Conservation (phyloP, 1,140 invertebrate species). For the Drosophila cardini region DNA sequence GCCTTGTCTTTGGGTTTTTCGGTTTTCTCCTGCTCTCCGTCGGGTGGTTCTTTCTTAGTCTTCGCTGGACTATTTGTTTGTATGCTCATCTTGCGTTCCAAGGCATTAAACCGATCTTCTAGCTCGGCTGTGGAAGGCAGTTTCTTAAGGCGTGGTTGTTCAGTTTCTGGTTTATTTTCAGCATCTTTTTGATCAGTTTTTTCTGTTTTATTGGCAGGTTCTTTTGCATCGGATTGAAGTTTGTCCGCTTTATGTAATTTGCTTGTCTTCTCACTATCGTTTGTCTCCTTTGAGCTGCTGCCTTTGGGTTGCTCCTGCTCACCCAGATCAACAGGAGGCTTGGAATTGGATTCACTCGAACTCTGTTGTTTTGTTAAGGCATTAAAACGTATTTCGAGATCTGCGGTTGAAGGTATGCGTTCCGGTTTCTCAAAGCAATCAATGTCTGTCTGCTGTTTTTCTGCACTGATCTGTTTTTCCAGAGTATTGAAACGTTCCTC, state of each 20-base stretch:
- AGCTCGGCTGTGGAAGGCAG: conserved; percentile 77
- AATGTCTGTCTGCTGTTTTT: conserved; percentile 43
- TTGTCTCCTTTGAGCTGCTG: conserved; percentile 33
- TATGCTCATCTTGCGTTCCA: conserved; percentile 69
- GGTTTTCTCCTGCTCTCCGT: conserved; percentile 27
- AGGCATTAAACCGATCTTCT: conserved; percentile 75
- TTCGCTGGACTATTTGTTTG: conserved; percentile 68
- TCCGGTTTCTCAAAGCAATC: conserved; percentile 41
- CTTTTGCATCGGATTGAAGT: conserved; percentile 19
- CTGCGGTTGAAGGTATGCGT: conserved; percentile 70
- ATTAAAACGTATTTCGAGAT: conserved; percentile 72
- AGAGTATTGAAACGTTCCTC: conserved; percentile 71
- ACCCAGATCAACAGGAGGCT: conserved; percentile 54
- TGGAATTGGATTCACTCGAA: conserved; percentile 50
- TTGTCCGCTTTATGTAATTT: conserved; percentile 42
- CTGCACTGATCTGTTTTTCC: conserved; percentile 66
- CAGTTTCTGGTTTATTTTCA: conserved; percentile 12
- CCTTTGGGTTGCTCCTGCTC: conserved; percentile 25
- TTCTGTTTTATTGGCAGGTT: conserved; percentile 24
- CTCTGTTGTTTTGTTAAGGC: conserved; percentile 68
- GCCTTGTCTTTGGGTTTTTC: neutral
- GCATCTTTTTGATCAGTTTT: conserved; percentile 24
- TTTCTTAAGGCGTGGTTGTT: conserved; percentile 64
- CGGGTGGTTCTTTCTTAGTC: conserved; percentile 73
- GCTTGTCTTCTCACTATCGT: conserved; percentile 41